Base-by-base conservation (phyloP, 2,797 vertebrate genomes). In the Pangasius larnaudii region DNA sequence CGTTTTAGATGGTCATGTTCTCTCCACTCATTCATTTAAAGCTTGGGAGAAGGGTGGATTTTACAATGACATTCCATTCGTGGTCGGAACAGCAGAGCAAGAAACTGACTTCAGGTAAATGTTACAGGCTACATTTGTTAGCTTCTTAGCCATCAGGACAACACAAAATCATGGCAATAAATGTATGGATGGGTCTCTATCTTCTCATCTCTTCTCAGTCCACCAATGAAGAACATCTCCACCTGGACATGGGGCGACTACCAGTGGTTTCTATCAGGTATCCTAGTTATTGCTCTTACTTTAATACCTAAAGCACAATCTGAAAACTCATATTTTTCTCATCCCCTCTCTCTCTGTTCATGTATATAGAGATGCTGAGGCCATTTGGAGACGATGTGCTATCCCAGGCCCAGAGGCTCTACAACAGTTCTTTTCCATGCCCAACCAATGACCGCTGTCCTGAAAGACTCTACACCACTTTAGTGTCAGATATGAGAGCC, bases 401-500 rank as follows among this genome's bases (percentile, higher is more conserved):
- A 18, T 58, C 83, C 11, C 71, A 93, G 0, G 96, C 95, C 0
- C n/a, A 95, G 88, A 2, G 1, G 0, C 90, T 95, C 49, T 96
- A 97, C 59, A 93, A 92, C 0, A 53, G n/a, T 63, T 94, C 93
- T 0, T 92, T 61, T 0, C 84, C 0, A 3, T 97, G 96, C 56
- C 94, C 95, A 79, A 94, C 91, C 78, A 58, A 0, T 13, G 92
- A 94, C 75, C 94, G 94, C 86, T 97, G 96, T 71, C 95, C 94
- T 0, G 96, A 96, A 94, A 90, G 95, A 79, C 87, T 93, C 18
- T 97, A 93, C 91, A 96, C 95, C 92, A 96, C 95, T 77, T 95
- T 97, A 96, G 94, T 93, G 87, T 96, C 96, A 0, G 96, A 97
- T 92, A 92, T 97, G 91, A 92, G 95, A 79, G 90, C 56, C 88